Conservation (phyloP, 2,888 invertebrate genomes). For the Mesodorylaimus sp. region DNA sequence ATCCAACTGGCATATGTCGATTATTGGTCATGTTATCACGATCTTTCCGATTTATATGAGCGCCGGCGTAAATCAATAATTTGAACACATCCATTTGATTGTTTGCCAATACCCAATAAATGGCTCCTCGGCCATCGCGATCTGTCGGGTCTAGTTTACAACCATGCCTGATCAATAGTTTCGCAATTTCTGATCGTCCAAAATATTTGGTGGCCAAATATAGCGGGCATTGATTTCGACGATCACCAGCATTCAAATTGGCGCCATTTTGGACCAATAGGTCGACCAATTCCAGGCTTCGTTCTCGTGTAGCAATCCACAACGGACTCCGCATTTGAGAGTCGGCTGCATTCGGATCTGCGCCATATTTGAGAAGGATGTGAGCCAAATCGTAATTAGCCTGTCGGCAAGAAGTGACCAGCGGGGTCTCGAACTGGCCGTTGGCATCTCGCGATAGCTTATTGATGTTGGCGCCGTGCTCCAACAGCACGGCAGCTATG, state of each 20-base stretch:
- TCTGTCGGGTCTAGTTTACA: constrained; percentile 14
- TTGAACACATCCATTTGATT: constrained; percentile 13
- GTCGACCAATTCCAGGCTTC: constrained; percentile 12
- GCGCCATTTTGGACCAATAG: constrained; percentile 15
- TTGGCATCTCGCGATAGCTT: constrained; percentile 29
- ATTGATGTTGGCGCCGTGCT: constrained; percentile 29
- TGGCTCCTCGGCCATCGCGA: constrained; percentile 12
- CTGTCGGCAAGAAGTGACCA: constrained; percentile 32
- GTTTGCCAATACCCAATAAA: constrained; percentile 15
- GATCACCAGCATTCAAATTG: constrained; percentile 11
- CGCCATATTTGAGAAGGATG: constrained; percentile 23
- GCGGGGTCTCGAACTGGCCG: constrained; percentile 30
- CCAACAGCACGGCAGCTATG: constrained; percentile 27
- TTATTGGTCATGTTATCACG: neutral
- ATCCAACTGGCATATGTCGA: neutral
- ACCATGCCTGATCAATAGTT: constrained; percentile 13
- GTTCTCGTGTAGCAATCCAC: constrained; percentile 15
- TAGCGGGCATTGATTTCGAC: constrained; percentile 18
- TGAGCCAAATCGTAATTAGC: constrained; percentile 28
- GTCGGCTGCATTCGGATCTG: constrained; percentile 29
- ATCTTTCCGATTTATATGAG: constrained; percentile 16
- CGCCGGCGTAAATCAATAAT: constrained; percentile 21
- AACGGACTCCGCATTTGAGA: constrained; percentile 28
- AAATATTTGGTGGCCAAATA: constrained; percentile 15
- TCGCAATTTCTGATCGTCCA: constrained; percentile 14